Percentiles rank a stretch among this genome's conserved stretches.
Conservation (phyloP, 2,888 invertebrate species). For the Nomada fucata region DNA sequence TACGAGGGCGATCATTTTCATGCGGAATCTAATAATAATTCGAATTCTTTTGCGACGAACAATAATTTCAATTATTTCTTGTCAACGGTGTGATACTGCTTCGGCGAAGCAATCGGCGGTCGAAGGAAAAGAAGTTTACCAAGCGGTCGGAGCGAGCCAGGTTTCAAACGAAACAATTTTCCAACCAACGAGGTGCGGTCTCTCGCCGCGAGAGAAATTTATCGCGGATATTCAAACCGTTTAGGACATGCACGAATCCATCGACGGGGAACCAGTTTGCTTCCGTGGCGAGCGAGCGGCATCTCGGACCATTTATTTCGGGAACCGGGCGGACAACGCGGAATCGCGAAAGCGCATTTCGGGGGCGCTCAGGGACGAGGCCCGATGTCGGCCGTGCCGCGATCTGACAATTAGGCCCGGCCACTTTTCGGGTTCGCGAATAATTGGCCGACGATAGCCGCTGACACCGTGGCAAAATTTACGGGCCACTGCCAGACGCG, state of each 20-base stretch:
- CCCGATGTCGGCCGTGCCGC: conserved; percentile 14
- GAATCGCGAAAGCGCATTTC: conserved; percentile 49
- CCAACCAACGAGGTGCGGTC: too few relatives aligned
- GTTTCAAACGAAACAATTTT: too few relatives aligned
- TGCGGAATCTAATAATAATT: too few relatives aligned
- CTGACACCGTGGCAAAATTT: conserved; percentile 28
- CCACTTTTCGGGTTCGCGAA: conserved; percentile 16
- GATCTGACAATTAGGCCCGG: conserved; percentile 37
- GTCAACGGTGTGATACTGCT: too few relatives aligned
- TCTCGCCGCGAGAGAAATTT: neutral
- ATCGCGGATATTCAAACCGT: neutral
- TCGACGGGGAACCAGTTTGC: neutral
- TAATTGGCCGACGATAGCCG: conserved; percentile 39
- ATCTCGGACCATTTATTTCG: conserved; percentile 42
- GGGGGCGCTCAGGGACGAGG: conserved; percentile 38
- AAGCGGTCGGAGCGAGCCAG: too few relatives aligned
- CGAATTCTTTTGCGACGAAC: too few relatives aligned
- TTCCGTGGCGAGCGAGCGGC: conserved; percentile 8
- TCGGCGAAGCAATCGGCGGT: too few relatives aligned
- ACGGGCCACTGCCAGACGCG: neutral
- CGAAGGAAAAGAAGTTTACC: too few relatives aligned
- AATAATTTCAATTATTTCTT: too few relatives aligned
- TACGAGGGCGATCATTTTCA: too few relatives aligned
- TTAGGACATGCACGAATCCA: neutral
- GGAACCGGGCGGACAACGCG: conserved; percentile 44